Percentiles rank a stretch among this genome's conserved stretches.
Conservation (phyloP, 2,888 invertebrate species). For the Zygogramma bicolorata region DNA sequence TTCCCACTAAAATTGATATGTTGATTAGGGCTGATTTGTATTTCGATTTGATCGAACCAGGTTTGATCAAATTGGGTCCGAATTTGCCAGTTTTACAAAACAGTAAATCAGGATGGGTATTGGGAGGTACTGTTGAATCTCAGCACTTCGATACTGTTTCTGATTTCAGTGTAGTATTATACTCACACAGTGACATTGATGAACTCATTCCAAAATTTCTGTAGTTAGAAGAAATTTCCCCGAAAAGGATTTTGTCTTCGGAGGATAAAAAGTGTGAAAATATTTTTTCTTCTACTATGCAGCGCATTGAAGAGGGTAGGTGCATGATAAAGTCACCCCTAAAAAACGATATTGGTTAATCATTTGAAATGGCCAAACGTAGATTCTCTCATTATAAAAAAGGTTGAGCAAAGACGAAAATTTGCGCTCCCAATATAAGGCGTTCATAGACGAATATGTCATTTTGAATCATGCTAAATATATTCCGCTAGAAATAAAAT, state of each 20-base stretch:
- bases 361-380: too few relatives aligned
- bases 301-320: background rate
- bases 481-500: background rate
- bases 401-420: background rate
- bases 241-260: background rate
- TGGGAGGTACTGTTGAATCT: slow-evolving; percentile 7
- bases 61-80: slow-evolving; percentile 1
- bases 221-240: background rate
- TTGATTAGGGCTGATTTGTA: background rate
- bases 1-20: background rate
- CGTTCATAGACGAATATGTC: slow-evolving; percentile 26
- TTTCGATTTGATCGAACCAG: background rate
- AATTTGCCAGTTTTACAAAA: slow-evolving; percentile 22
- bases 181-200: background rate
- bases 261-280: background rate
- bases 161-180: background rate
- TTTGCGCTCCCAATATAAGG: slow-evolving; percentile 11
- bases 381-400: slow-evolving; percentile 10
- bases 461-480: slow-evolving; percentile 13
- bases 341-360: too few relatives aligned
- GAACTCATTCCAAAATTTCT: background rate
- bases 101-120: slow-evolving; percentile 22
- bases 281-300: background rate
- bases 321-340: too few relatives aligned
- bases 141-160: background rate